Conservation (phyloP, 2,888 invertebrate genomes). For the Ochropleura plecta region DNA sequence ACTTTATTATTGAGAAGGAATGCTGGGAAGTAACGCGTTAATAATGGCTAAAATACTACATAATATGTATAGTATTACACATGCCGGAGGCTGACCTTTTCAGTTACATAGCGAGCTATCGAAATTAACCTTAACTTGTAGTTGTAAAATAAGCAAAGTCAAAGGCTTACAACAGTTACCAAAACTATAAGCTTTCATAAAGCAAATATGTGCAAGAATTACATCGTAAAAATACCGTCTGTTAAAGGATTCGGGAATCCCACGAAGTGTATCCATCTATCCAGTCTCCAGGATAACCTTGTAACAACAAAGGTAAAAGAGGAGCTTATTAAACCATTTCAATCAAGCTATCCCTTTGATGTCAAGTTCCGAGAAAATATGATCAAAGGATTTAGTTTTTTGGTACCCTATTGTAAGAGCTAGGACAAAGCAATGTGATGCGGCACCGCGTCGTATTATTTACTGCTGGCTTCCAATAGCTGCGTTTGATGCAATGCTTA, state of each 20-base stretch:
- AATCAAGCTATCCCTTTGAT: slow-evolving; percentile 11
- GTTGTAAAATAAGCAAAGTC: background rate
- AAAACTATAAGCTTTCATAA: background rate
- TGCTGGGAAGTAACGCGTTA: slow-evolving; percentile 5
- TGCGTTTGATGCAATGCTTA: background rate
- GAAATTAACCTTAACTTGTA: background rate
- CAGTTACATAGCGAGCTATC: background rate
- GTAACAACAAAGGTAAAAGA: background rate
- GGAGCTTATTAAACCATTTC: slow-evolving; percentile 6
- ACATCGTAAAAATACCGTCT: background rate
- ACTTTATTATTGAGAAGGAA: slow-evolving; percentile 8
- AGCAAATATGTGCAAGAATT: background rate
- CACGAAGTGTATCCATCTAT: background rate
- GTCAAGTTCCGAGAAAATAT: slow-evolving; percentile 20
- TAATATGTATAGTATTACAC: background rate
- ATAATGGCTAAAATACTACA: slow-evolving; percentile 18
- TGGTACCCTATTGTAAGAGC: slow-evolving; percentile 12
- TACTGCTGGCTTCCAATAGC: background rate
- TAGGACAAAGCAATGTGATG: slow-evolving; percentile 21
- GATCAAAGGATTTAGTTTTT: slow-evolving; percentile 20
- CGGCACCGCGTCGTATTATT: slow-evolving; percentile 7
- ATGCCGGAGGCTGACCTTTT: background rate
- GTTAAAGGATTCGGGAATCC: background rate
- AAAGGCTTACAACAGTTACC: background rate
- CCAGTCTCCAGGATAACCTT: background rate